Base-by-base conservation (phyloP, 2,888 invertebrate genomes). In the Strigamia crassipes region DNA sequence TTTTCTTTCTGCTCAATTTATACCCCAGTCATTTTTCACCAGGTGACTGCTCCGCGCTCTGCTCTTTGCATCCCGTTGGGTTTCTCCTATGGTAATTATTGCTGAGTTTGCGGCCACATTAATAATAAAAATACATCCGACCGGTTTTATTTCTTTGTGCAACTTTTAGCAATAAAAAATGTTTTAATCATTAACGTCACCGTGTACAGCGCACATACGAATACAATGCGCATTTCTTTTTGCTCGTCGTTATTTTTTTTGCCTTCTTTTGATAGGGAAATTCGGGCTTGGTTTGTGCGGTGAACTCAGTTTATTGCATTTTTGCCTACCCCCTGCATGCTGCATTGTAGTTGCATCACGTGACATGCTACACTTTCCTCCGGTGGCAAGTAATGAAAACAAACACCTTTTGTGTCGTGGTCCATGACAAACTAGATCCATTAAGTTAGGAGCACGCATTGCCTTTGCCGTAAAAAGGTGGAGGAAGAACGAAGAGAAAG, bases 91-190 rank as follows among this genome's bases (percentile, higher is more conserved):
- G 66, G 66, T 66, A 66, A 66, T 66, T 66, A 66, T 66, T 66
- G 66, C 66, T 66, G 66, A 66, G 66, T 66, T 66, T 66, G 66
- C 66, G 66, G 66, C 66, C 66, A 66, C 66, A 66, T 66, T 66
- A 66, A 66, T 66, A 66, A 66, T 66, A 66, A 66, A 66, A 66
- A 66, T 66, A 66, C 13, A 31, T 51, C 66, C 66, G 9, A 66
- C 4, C 23, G 27, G 6, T 66, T 66, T 66, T 66, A 66, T 66
- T 66, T 66, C 61, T 61, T n/a, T 61, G 51, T 10, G 23, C 27
- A 51, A 51, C 51, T 51, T 51, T 15, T n/a, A 34, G 34, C 34
- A 34, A 34, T 34, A 34, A 34, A 51, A 34, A 34, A 34, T 34
- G 34, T 34, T 34, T 34, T 34, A 34, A 34, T 34, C 34, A 6